A percentile compares a stretch with the other conserved stretches of the same genome.
Evolutionary conservation across 2,888 invertebrate species (phyloP).

Genomic region (Eristalis arbustorum): DNA sequence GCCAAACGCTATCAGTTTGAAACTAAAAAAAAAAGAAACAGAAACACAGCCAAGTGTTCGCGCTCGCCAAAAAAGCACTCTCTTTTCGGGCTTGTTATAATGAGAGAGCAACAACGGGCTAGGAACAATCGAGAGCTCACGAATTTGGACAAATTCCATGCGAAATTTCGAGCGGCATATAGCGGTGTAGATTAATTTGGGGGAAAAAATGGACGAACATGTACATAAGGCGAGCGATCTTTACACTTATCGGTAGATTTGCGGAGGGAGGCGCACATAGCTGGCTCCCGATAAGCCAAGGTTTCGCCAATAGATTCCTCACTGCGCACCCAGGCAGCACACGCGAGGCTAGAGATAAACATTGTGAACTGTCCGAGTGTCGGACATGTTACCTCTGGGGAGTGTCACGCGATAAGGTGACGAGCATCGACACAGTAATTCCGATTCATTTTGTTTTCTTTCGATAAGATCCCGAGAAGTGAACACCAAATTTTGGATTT

Average conservation of each 20-base stretch:
- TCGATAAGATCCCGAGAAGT: slow-evolving; percentile 16
- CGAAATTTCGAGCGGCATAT: background rate
- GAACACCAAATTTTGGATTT: too few relatives aligned
- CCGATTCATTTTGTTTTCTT: background rate
- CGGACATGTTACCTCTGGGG: background rate
- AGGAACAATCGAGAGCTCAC: background rate
- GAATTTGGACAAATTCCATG: background rate
- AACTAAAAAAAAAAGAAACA: slow-evolving; percentile 7
- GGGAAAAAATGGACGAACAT: background rate
- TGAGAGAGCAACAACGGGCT: background rate
- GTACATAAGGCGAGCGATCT: background rate
- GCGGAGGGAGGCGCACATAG: background rate
- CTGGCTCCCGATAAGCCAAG: slow-evolving; percentile 31
- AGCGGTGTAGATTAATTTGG: slow-evolving; percentile 7
- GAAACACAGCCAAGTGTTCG: too few relatives aligned
- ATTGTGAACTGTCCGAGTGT: background rate
- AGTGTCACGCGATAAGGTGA: background rate
- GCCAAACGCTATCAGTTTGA: slow-evolving; percentile 32
- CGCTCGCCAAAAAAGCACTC: too few relatives aligned
- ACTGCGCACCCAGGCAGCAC: background rate
- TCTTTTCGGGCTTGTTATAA: background rate
- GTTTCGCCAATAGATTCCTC: background rate
- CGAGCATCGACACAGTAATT: slow-evolving; percentile 10
- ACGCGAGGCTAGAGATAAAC: background rate
- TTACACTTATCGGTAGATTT: slow-evolving; percentile 32